Percentiles rank a stretch among this genome's conserved stretches.
phyloP scores from a whole-genome alignment of 1,140 invertebrate genomes.

The Trichogramma pretiosum region DNA sequence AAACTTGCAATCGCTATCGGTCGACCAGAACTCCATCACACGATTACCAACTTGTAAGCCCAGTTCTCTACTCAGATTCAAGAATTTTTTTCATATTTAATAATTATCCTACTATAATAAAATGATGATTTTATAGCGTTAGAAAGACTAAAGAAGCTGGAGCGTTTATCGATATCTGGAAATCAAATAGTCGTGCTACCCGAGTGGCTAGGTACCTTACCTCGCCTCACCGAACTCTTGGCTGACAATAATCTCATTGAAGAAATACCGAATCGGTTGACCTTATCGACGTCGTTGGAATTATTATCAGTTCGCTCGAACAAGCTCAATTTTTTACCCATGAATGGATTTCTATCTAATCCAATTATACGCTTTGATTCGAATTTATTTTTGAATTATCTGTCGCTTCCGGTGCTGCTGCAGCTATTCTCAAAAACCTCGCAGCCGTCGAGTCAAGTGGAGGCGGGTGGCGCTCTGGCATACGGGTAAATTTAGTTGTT shows the following conservation, averaged over 20 bases:
- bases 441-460: conserved; percentile 5
- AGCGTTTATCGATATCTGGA: conserved; percentile 26
- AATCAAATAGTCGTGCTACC: conserved; percentile 31
- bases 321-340: conserved; percentile 34
- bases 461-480: conserved; percentile 16
- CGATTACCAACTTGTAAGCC: conserved; percentile 27
- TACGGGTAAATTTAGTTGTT: conserved; percentile 20
- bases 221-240: conserved; percentile 28
- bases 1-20: conserved; percentile 22
- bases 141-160: conserved; percentile 27
- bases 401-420: conserved; percentile 30
- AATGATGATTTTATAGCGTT: not conserved
- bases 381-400: conserved; percentile 33
- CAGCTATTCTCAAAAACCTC: conserved; percentile 25
- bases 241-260: conserved; percentile 31
- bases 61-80: not conserved
- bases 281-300: conserved; percentile 25
- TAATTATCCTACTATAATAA: not conserved
- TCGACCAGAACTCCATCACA: conserved; percentile 30
- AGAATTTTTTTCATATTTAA: not conserved
- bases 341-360: conserved; percentile 34
- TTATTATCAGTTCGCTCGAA: conserved; percentile 34
- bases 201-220: conserved; percentile 34
- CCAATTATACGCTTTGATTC: conserved; percentile 30
- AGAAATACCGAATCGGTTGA: conserved; percentile 35